Conservation (phyloP, 2,888 invertebrate species). For the Ophraella communa region DNA sequence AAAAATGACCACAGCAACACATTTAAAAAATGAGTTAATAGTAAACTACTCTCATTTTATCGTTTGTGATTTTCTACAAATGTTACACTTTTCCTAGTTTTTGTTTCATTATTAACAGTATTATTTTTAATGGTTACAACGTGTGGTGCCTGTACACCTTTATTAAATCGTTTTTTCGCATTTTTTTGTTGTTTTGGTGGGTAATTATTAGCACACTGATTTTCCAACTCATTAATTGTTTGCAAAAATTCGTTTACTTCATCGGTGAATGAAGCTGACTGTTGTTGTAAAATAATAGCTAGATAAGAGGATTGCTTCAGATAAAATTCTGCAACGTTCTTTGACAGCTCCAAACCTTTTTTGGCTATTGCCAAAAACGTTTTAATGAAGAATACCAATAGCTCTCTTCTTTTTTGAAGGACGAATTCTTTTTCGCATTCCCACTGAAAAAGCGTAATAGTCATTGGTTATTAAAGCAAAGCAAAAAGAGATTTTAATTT, state of each 20-base stretch:
- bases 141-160: not conserved
- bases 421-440: constrained; percentile 60
- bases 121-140: not conserved
- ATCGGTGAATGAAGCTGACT: constrained; percentile 63
- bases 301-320: constrained; percentile 75
- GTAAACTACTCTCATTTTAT: not conserved
- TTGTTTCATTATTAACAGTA: not conserved
- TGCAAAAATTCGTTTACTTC: constrained; percentile 64
- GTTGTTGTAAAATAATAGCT: constrained; percentile 66
- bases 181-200: not conserved
- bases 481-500: too few relatives aligned
- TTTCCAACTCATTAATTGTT: constrained; percentile 64
- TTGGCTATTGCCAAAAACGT: constrained; percentile 76
- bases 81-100: constrained; percentile 11
- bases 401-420: constrained; percentile 65
- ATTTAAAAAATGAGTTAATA: not conserved
- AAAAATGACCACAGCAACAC: too few relatives aligned
- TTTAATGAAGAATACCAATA: constrained; percentile 74
- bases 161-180: not conserved
- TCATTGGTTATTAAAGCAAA: too few relatives aligned
- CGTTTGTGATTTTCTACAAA: not conserved
- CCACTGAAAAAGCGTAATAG: constrained; percentile 54
- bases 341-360: constrained; percentile 68
- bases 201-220: not conserved
- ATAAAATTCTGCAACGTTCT: constrained; percentile 70